Percentiles rank a stretch among this genome's conserved stretches.
Evolutionary conservation across 1,140 invertebrate genomes (phyloP).

Genomic region (Stenopsyche tienmushanensis): DNA sequence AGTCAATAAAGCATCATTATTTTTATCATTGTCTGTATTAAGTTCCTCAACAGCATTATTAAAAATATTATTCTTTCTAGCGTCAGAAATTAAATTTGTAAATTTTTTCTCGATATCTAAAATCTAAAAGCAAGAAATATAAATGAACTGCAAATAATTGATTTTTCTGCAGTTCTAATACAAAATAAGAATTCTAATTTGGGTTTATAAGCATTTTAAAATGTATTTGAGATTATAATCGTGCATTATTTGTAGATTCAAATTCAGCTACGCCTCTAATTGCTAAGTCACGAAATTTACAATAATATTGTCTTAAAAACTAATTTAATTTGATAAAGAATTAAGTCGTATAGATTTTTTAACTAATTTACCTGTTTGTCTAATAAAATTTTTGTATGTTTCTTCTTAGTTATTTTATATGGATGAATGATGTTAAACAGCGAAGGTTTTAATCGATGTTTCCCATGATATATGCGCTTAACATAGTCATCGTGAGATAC

Average conservation of each 20-base stretch:
- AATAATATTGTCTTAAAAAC: too few species aligned
- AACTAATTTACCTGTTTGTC: too few species aligned
- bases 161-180: too few species aligned
- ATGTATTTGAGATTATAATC: too few species aligned
- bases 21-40: background rate
- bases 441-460: background rate
- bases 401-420: slow-evolving; percentile 13
- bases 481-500: slow-evolving; percentile 23
- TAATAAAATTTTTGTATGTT: too few species aligned
- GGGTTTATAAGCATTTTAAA: too few species aligned
- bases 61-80: background rate
- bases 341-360: too few species aligned
- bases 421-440: slow-evolving; percentile 18
- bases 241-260: too few species aligned
- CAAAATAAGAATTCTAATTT: too few species aligned
- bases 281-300: too few species aligned
- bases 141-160: background rate
- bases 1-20: slow-evolving; percentile 13
- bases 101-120: slow-evolving; percentile 20
- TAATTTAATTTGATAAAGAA: too few species aligned
- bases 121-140: slow-evolving; percentile 26
- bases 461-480: slow-evolving; percentile 13
- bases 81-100: slow-evolving; percentile 5
- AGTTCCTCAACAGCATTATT: background rate
- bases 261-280: too few species aligned